Evolutionary conservation across 2,113 vertebrate genomes (phyloP).

Genomic region (Cathartes aura): DNA sequence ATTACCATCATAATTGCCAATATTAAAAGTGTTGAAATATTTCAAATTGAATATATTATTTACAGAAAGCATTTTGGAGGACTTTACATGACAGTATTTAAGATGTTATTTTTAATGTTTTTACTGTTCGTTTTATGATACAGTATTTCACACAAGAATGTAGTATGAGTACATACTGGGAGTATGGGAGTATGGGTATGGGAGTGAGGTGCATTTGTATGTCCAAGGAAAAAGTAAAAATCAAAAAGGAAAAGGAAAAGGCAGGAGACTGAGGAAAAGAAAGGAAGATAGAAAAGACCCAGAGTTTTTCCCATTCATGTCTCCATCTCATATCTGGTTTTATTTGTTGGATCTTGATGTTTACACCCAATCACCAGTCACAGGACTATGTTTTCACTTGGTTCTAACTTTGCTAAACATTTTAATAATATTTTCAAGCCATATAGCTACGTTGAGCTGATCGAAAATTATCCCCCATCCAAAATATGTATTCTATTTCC

Average conservation of each 20-base stretch:
- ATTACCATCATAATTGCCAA: background rate
- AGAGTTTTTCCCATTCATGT: background rate
- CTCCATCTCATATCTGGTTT: background rate
- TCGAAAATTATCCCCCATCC: background rate
- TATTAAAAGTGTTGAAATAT: background rate
- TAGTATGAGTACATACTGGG: no score
- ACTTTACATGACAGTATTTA: background rate
- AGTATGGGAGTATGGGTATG: no score
- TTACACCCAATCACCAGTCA: background rate
- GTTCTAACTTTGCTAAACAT: background rate
- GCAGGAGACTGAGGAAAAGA: background rate
- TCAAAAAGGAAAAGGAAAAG: background rate
- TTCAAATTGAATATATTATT: background rate
- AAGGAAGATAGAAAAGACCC: fast-evolving
- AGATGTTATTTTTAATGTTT: background rate
- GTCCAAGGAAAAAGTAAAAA: background rate
- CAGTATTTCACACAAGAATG: background rate
- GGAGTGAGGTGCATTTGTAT: background rate
- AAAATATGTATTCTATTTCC: background rate
- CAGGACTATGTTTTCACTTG: background rate
- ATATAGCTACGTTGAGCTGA: background rate
- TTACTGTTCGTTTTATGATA: background rate
- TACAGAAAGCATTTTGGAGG: background rate
- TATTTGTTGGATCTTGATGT: background rate
- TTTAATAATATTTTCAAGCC: background rate